A percentile compares a stretch with the other conserved stretches of the same genome.
Conservation (phyloP, 2,888 invertebrate genomes). For the Hypolimnas misippus region DNA sequence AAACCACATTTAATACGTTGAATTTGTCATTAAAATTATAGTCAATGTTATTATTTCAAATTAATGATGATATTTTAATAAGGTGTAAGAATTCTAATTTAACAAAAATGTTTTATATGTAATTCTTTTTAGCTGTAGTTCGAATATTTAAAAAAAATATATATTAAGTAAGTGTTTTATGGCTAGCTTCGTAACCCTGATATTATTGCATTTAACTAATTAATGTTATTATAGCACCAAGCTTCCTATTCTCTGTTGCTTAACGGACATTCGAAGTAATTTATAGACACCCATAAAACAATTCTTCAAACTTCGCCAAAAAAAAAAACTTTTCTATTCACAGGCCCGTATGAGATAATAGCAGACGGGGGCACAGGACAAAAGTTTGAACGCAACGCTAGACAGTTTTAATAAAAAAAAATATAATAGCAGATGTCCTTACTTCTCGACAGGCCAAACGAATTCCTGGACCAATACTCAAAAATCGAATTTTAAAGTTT, state of each 20-base stretch:
- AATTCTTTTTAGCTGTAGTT: too few species aligned
- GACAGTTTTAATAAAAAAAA: conserved; percentile 63
- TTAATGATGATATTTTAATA: too few species aligned
- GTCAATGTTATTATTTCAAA: too few species aligned
- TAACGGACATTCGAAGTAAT: conserved; percentile 50
- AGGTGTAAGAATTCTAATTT: too few species aligned
- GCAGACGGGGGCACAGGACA: conserved; percentile 73
- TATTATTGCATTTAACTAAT: conserved; percentile 46
- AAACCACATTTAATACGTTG: too few species aligned
- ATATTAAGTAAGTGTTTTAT: conserved; percentile 22
- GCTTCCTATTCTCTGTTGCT: conserved; percentile 50
- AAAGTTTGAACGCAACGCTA: conserved; percentile 75
- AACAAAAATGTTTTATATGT: too few species aligned
- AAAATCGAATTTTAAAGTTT: conserved; percentile 77
- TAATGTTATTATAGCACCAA: conserved; percentile 61
- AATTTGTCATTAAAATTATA: too few species aligned
- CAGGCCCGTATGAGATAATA: conserved; percentile 74
- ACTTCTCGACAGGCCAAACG: conserved; percentile 58
- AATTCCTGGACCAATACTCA: conserved; percentile 72
- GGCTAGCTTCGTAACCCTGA: conserved; percentile 19
- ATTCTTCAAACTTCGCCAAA: conserved; percentile 78
- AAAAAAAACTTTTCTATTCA: conserved; percentile 73
- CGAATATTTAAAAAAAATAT: conserved; percentile 7
- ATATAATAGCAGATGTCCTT: conserved; percentile 75
- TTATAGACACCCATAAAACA: conserved; percentile 79